phyloP scores from a whole-genome alignment of 2,888 invertebrate species.

The Drosophila vallismaia region DNA sequence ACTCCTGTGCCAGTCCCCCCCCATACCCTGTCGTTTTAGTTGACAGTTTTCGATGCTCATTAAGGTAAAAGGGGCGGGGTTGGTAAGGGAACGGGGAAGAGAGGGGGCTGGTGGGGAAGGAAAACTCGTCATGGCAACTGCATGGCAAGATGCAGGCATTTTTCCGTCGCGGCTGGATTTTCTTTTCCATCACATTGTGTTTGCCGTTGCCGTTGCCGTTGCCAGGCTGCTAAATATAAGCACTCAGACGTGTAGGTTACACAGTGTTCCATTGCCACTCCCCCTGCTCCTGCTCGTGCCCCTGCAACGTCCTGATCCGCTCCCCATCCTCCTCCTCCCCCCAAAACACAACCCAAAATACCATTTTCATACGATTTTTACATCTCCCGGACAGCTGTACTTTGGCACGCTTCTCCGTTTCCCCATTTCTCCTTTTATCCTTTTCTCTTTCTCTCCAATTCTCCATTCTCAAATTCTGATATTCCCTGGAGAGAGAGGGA shows the following conservation, averaged over 20 bases:
- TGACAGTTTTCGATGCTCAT: slow-evolving; percentile 57
- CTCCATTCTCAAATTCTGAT: background rate
- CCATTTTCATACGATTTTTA: too few relatives aligned
- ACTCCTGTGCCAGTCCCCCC: background rate
- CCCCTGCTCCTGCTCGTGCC: background rate
- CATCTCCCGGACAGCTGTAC: slow-evolving; percentile 65
- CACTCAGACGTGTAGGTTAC: slow-evolving; percentile 44
- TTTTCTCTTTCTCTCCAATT: slow-evolving; percentile 28
- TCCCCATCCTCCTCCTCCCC: background rate
- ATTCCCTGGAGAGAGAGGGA: background rate
- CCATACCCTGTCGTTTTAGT: slow-evolving; percentile 12
- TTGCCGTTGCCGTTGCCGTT: slow-evolving; percentile 9
- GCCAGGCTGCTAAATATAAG: slow-evolving; percentile 47
- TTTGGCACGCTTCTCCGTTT: slow-evolving; percentile 74
- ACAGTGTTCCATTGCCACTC: background rate
- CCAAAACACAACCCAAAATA: slow-evolving; percentile 8
- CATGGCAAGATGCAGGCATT: slow-evolving; percentile 35
- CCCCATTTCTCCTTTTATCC: slow-evolving; percentile 5
- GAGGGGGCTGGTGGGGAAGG: background rate
- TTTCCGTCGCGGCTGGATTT: slow-evolving; percentile 17
- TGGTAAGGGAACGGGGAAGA: background rate
- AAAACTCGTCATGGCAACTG: slow-evolving; percentile 40
- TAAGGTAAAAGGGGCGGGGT: slow-evolving; percentile 19
- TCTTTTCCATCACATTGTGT: slow-evolving; percentile 26
- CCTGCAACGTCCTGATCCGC: slow-evolving; percentile 9